Conservation (phyloP, 2,797 vertebrate genomes). For the Brachymystax lenok region DNA sequence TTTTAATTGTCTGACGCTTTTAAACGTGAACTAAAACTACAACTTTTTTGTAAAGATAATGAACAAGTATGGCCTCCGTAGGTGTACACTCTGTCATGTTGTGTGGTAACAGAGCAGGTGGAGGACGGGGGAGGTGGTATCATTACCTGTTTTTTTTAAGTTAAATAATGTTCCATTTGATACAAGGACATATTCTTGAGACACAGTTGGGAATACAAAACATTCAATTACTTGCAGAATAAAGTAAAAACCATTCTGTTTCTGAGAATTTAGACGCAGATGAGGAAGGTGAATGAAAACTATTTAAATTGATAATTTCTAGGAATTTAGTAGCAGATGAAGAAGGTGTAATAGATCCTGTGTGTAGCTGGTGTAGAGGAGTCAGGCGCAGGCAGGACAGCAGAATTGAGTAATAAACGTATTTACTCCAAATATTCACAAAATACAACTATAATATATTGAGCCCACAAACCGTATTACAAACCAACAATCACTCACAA, state of each 20-base stretch:
- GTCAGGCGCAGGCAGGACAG: too few relatives aligned
- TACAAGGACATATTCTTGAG: neutral
- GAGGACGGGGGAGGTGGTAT: neutral
- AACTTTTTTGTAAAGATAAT: too few relatives aligned
- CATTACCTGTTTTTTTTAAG: too few relatives aligned
- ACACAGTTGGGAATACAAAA: neutral
- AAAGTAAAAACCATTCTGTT: neutral
- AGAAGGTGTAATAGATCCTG: neutral
- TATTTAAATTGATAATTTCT: neutral
- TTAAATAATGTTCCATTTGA: neutral
- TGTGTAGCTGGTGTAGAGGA: too few relatives aligned
- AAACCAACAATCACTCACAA: too few relatives aligned
- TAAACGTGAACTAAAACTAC: too few relatives aligned
- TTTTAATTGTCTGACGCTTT: too few relatives aligned
- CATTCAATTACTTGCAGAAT: neutral
- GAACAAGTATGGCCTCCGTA: too few relatives aligned
- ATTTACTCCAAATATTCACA: too few relatives aligned
- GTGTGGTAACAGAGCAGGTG: neutral
- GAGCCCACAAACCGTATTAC: too few relatives aligned
- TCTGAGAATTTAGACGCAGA: neutral
- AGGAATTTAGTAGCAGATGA: neutral
- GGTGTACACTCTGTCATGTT: neutral
- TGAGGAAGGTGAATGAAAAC: neutral
- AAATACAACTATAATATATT: too few relatives aligned
- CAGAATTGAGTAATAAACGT: too few relatives aligned